Conservation (phyloP, 2,888 invertebrate genomes). For the Pollenia labialis region DNA sequence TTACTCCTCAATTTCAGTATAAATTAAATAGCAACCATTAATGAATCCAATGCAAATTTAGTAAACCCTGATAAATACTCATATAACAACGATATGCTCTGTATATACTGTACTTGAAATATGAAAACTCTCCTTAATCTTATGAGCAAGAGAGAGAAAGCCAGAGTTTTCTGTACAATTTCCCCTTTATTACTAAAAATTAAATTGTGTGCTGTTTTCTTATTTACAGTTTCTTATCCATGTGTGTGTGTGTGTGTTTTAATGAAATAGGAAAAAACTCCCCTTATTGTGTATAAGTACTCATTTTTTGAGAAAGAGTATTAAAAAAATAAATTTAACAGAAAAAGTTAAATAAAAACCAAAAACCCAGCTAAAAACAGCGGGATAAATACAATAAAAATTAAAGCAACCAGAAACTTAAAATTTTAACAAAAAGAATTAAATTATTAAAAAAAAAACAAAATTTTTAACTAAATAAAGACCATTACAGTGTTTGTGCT, state of each 20-base stretch:
- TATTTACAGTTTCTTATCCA: slow-evolving; percentile 64
- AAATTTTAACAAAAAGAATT: too few relatives aligned
- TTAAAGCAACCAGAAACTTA: neutral
- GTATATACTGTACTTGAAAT: neutral
- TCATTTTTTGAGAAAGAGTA: slow-evolving; percentile 33
- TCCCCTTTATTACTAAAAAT: slow-evolving; percentile 33
- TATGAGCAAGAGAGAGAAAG: slow-evolving; percentile 69
- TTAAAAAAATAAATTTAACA: slow-evolving; percentile 1
- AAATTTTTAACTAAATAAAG: neutral
- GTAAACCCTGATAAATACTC: slow-evolving; percentile 32
- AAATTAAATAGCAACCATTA: neutral
- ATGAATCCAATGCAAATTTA: neutral
- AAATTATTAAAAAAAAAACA: neutral
- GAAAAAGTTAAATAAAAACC: slow-evolving; percentile 24
- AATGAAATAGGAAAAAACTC: slow-evolving; percentile 37
- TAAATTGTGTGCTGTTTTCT: slow-evolving; percentile 38
- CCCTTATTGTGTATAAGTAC: slow-evolving; percentile 20
- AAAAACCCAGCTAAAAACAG: too few relatives aligned
- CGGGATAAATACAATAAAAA: slow-evolving; percentile 19
- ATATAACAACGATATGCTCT: neutral
- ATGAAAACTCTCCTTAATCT: slow-evolving; percentile 14
- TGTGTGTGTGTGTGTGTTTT: slow-evolving; percentile 38
- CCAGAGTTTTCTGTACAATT: slow-evolving; percentile 41
- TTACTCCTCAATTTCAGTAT: slow-evolving; percentile 20
- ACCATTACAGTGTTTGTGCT: neutral